A percentile compares a stretch with the other conserved stretches of the same genome.
phyloP scores from a whole-genome alignment of 2,113 vertebrate species.

The Dryoscopus gambensis region DNA sequence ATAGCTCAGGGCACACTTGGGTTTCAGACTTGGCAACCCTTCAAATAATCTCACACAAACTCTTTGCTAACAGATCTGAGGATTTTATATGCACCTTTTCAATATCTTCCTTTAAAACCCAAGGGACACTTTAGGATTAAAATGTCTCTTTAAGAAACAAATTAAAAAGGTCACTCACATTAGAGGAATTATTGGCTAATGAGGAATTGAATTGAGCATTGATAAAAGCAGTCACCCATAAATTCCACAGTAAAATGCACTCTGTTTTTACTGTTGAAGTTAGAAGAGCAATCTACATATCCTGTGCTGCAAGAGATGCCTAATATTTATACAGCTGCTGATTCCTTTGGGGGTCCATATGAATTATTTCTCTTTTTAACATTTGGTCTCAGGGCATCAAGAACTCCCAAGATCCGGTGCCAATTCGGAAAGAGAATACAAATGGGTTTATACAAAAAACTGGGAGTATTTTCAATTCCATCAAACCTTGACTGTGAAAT shows the following conservation, averaged over 20 bases:
- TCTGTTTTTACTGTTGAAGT: background rate
- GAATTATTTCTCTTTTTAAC: background rate
- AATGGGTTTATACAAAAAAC: background rate
- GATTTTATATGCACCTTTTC: background rate
- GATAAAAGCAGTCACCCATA: background rate
- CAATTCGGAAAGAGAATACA: background rate
- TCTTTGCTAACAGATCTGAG: background rate
- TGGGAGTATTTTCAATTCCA: background rate
- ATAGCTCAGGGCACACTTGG: background rate
- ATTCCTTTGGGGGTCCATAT: background rate
- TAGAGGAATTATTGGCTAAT: background rate
- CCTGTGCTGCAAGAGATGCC: background rate
- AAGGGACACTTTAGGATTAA: background rate
- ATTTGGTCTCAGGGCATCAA: background rate
- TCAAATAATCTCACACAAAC: background rate
- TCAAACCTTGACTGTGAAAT: conserved; percentile 35
- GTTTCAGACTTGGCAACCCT: background rate
- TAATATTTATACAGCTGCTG: background rate
- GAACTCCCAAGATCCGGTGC: background rate
- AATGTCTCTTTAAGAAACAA: conserved; percentile 1
- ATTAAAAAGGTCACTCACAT: background rate
- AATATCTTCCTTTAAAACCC: background rate
- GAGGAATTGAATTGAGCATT: background rate
- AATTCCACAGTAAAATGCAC: background rate
- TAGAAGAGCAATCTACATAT: background rate